Conservation (phyloP, 2,888 invertebrate species). For the Halictus ligatus region DNA sequence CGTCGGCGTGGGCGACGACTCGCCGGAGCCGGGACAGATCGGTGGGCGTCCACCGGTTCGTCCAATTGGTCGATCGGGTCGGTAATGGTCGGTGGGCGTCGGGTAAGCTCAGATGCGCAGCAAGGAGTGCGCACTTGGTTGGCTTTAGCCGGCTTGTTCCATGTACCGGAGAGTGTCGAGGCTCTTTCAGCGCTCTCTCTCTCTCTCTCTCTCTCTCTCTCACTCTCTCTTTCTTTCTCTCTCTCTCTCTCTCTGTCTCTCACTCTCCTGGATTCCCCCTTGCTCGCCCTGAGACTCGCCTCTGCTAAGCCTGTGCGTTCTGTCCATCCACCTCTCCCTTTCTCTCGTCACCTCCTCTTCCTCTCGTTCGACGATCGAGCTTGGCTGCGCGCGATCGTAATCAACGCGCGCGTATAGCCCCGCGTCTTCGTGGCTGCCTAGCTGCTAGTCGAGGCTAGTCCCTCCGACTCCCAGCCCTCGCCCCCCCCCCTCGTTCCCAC, state of each 20-base stretch:
- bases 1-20: conserved; percentile 65
- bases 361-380: conserved; percentile 32
- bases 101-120: conserved; percentile 80
- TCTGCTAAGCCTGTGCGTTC: conserved; percentile 3
- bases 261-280: background rate
- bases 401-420: conserved; percentile 24
- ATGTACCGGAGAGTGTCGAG: conserved; percentile 54
- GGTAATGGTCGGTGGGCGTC: conserved; percentile 83
- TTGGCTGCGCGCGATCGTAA: conserved; percentile 48
- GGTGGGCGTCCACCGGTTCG: conserved; percentile 81
- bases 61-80: conserved; percentile 81
- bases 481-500: background rate
- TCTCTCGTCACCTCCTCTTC: conserved; percentile 38
- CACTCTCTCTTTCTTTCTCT: conserved; percentile 17
- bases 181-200: conserved; percentile 33
- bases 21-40: conserved; percentile 64
- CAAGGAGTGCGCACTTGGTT: conserved; percentile 78
- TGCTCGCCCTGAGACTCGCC: conserved; percentile 1
- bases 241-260: conserved; percentile 28
- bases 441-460: background rate
- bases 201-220: background rate
- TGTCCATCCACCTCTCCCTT: conserved; percentile 30
- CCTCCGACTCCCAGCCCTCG: background rate
- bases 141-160: conserved; percentile 67
- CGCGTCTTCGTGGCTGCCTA: conserved; percentile 3